These are phyloP conservation scores for Chironomus riparius DNA, from an alignment of 2,888 invertebrate genomes.

Conservation along the genomic window DNA sequence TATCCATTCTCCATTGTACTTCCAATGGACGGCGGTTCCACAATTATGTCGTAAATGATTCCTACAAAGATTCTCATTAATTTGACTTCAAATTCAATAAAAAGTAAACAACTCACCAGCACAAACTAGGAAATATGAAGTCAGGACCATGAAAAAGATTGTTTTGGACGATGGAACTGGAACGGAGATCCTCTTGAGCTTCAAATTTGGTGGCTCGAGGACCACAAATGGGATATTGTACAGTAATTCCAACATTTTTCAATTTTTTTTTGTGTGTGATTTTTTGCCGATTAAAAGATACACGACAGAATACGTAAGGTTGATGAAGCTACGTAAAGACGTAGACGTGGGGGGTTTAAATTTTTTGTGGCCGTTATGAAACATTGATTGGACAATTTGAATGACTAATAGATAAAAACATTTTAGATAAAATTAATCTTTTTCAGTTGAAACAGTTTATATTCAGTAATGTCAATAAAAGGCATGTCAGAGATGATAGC, in stretches of 20 bases:
- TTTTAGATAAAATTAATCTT: no score
- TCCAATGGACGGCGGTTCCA: slow-evolving; percentile 96
- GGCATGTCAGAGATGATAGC: no score
- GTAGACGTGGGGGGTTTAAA: no score
- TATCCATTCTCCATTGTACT: slow-evolving; percentile 97
- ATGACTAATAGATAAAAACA: no score
- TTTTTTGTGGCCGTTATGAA: no score
- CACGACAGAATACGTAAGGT: no score
- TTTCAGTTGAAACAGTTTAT: no score
- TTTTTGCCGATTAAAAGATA: not conserved
- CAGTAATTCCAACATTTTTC: slow-evolving; percentile 60
- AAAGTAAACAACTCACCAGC: slow-evolving; percentile 62
- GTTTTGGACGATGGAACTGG: slow-evolving; percentile 90
- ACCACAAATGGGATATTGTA: slow-evolving; percentile 73
- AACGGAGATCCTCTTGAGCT: slow-evolving; percentile 80
- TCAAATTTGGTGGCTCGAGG: slow-evolving; percentile 84
- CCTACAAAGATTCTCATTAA: slow-evolving; percentile 48
- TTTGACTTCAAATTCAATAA: no score
- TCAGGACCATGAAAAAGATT: slow-evolving; percentile 78
- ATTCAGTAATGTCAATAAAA: no score
- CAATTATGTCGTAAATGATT: slow-evolving; percentile 98
- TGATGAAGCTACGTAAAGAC: no score
- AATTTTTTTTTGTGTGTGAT: not conserved
- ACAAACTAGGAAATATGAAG: slow-evolving; percentile 94
- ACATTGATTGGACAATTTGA: no score